phyloP scores from a whole-genome alignment of 2,888 invertebrate species.

The Allygus modestus region DNA sequence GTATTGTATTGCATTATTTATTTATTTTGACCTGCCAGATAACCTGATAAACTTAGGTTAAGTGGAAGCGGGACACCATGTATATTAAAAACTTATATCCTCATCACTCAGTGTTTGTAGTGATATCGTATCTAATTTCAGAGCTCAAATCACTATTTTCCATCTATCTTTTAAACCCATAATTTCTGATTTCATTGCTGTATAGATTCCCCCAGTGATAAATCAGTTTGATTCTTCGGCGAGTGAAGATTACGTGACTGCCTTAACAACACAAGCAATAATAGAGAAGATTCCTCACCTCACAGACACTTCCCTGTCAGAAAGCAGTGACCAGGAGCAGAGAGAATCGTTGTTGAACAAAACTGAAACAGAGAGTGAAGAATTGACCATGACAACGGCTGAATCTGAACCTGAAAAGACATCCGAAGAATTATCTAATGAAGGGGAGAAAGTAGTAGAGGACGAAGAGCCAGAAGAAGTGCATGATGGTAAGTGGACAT shows the following conservation, averaged over 20 bases:
- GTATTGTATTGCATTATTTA: no score
- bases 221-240: constrained; percentile 1
- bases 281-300: constrained; percentile 40
- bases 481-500: background rate
- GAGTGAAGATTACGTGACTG: constrained; percentile 41
- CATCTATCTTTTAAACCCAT: no score
- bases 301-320: constrained; percentile 2
- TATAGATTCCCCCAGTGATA: background rate
- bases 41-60: no score
- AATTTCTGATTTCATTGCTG: background rate
- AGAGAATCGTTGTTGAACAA: background rate
- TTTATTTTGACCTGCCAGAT: no score
- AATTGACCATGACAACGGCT: background rate
- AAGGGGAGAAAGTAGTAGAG: background rate
- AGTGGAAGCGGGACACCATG: no score
- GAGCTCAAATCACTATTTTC: no score
- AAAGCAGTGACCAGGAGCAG: constrained; percentile 43
- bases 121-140: no score
- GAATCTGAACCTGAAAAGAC: constrained; percentile 27
- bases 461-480: constrained; percentile 14
- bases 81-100: no score
- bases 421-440: background rate
- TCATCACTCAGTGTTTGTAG: no score
- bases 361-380: background rate
- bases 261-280: constrained; percentile 39